These are phyloP conservation scores for Camponotus pennsylvanicus DNA, from an alignment of 1,140 invertebrate species.

Conservation along the genomic window DNA sequence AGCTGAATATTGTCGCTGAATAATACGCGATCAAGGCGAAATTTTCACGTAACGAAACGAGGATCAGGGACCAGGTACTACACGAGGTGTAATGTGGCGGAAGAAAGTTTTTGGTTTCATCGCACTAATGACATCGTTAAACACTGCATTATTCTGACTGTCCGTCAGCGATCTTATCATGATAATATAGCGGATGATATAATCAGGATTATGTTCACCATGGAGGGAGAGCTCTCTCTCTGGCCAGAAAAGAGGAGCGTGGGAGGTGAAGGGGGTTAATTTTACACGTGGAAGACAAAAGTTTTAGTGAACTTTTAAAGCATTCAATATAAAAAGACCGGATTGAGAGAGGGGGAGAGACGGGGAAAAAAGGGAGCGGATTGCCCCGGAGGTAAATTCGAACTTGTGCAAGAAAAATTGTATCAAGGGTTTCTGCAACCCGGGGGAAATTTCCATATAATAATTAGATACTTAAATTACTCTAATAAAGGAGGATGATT, in stretches of 20 bases:
- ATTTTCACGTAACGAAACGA: not conserved
- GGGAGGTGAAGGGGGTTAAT: conserved; percentile 61
- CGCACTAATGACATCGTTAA: conserved; percentile 57
- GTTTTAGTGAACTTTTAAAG: conserved; percentile 77
- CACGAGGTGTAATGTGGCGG: not conserved
- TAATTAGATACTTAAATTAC: conserved; percentile 81
- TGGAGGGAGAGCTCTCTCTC: not conserved
- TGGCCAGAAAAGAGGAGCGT: not conserved
- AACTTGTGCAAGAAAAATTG: conserved; percentile 78
- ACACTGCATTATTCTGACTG: conserved; percentile 64
- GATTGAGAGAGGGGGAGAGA: conserved; percentile 19
- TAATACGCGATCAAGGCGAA: conserved; percentile 1
- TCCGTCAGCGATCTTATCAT: conserved; percentile 60
- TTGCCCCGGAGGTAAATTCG: conserved; percentile 71
- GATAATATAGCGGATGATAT: conserved; percentile 64
- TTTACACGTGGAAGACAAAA: conserved; percentile 74
- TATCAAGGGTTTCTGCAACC: conserved; percentile 57
- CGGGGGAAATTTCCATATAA: conserved; percentile 80
- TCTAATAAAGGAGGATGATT: conserved; percentile 80
- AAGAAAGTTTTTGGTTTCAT: conserved; percentile 55
- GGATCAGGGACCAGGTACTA: not conserved
- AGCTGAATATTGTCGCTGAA: not conserved
- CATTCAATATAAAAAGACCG: conserved; percentile 75
- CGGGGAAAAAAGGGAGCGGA: conserved; percentile 36
- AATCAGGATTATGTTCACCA: conserved; percentile 64